Conservation (phyloP, 1,140 invertebrate genomes). For the Myzus persicae region DNA sequence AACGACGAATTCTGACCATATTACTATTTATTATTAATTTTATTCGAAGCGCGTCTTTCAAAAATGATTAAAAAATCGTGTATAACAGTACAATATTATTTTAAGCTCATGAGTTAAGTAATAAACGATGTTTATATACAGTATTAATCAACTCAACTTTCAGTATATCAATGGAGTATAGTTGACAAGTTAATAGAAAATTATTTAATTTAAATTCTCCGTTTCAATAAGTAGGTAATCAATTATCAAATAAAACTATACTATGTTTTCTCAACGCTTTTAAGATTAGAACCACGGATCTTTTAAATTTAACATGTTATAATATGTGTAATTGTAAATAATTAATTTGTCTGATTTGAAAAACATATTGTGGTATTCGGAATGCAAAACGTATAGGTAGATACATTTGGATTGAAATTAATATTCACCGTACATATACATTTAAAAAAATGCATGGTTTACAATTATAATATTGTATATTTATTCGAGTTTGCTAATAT, state of each 20-base stretch:
- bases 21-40: conserved; percentile 15
- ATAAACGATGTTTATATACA: background rate
- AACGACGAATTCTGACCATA: conserved; percentile 10
- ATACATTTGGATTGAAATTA: background rate
- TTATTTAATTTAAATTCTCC: background rate
- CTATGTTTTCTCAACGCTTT: background rate
- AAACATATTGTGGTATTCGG: background rate
- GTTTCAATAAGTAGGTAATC: background rate
- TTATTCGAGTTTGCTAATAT: conserved; percentile 31
- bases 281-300: background rate
- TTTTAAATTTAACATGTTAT: background rate
- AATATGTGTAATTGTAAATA: background rate
- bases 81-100: background rate
- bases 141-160: background rate
- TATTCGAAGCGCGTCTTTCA: background rate
- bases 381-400: background rate
- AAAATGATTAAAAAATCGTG: background rate
- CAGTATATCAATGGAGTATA: background rate
- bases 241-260: background rate
- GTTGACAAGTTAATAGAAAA: conserved; percentile 35
- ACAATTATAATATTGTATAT: conserved; percentile 33
- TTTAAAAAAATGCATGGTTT: background rate
- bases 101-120: background rate
- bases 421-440: background rate
- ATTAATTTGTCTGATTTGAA: background rate